These are phyloP conservation scores for Leptopilina myrica DNA, from an alignment of 2,888 invertebrate species.

Conservation along the genomic window DNA sequence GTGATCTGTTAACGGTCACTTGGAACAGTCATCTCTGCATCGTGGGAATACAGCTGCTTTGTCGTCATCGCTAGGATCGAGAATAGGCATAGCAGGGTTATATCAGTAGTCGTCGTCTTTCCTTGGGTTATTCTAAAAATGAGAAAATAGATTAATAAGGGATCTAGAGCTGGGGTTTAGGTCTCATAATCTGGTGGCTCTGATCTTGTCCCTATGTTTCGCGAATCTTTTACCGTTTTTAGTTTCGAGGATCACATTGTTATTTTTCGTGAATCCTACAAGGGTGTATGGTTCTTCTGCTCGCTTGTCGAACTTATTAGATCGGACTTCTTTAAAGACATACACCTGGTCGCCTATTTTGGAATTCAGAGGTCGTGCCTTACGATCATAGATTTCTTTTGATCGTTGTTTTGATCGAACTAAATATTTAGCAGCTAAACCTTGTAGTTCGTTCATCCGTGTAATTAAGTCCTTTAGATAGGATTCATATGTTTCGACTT, in stretches of 20 bases:
- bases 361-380: too few species aligned
- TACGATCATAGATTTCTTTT: not conserved
- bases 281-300: not conserved
- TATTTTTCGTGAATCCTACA: not conserved
- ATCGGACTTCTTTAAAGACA: constrained; percentile 10
- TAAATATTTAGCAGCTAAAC: not conserved
- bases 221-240: not conserved
- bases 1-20: too few species aligned
- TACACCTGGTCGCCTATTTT: not conserved
- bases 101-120: too few species aligned
- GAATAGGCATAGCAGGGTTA: too few species aligned
- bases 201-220: not conserved
- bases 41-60: too few species aligned
- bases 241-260: constrained; percentile 14
- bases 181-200: not conserved
- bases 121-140: too few species aligned
- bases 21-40: too few species aligned
- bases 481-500: not conserved
- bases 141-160: too few species aligned
- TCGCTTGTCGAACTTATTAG: constrained; percentile 5
- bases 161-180: too few species aligned
- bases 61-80: too few species aligned
- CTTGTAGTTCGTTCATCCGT: not conserved
- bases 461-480: not conserved
- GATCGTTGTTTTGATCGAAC: not conserved